These are phyloP conservation scores for Semaprochilodus insignis DNA, from an alignment of 2,797 vertebrate genomes.

Conservation along the genomic window DNA sequence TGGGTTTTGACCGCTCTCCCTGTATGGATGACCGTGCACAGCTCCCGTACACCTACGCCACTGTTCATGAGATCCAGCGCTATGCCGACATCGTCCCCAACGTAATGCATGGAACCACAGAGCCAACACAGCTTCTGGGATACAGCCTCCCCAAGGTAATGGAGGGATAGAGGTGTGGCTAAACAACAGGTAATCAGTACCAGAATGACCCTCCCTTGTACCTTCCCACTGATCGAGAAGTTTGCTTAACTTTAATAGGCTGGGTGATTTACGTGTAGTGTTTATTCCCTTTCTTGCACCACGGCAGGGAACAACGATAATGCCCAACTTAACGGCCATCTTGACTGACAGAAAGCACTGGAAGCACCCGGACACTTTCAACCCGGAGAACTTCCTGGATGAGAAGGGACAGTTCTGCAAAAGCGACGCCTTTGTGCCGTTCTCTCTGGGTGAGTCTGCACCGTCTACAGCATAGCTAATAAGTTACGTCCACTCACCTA, in stretches of 20 bases:
- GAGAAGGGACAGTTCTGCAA: neutral
- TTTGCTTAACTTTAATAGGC: neutral
- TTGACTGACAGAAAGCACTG: conserved; percentile 49
- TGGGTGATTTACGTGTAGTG: neutral
- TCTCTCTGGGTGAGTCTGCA: conserved; percentile 49
- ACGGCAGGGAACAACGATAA: conserved; percentile 39
- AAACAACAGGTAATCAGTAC: neutral
- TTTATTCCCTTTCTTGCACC: neutral
- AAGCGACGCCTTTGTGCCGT: conserved; percentile 44
- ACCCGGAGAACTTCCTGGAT: conserved; percentile 52
- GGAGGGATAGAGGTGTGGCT: neutral
- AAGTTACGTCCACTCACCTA: neutral
- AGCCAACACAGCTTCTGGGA: conserved; percentile 40
- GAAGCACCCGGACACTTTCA: conserved; percentile 57
- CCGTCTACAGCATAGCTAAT: no score
- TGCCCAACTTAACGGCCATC: conserved; percentile 41
- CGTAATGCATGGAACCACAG: conserved; percentile 26
- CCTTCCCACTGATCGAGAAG: neutral
- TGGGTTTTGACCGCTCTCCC: conserved; percentile 50
- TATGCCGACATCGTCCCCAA: conserved; percentile 41
- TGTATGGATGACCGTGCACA: conserved; percentile 50
- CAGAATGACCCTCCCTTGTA: neutral
- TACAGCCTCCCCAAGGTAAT: conserved; percentile 50
- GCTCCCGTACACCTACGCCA: conserved; percentile 45
- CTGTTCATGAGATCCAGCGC: conserved; percentile 56